phyloP scores from a whole-genome alignment of 2,797 vertebrate species.

The Philypnodon macrostomus region DNA sequence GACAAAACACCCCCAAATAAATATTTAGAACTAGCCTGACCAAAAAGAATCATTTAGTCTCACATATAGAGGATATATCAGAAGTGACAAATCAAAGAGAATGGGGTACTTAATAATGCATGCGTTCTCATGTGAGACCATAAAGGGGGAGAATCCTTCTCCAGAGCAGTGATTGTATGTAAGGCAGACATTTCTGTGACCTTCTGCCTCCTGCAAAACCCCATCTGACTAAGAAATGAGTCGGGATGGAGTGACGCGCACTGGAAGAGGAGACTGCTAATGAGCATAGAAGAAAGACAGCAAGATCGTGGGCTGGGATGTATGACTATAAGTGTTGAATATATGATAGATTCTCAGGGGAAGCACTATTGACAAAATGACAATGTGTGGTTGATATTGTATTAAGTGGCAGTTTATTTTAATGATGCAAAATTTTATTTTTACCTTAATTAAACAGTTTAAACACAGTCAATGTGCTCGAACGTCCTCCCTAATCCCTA shows the following conservation, averaged over 20 bases:
- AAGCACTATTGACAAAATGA: slow-evolving; percentile 20
- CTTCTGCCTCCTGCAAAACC: slow-evolving; percentile 65
- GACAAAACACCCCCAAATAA: too few relatives aligned
- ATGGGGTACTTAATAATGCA: slow-evolving; percentile 53
- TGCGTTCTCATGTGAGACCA: slow-evolving; percentile 50
- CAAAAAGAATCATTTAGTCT: slow-evolving; percentile 55
- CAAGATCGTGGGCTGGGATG: slow-evolving; percentile 28
- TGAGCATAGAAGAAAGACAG: slow-evolving; percentile 48
- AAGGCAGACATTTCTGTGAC: slow-evolving; percentile 72
- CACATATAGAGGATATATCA: slow-evolving; percentile 7
- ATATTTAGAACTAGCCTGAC: slow-evolving; percentile 20
- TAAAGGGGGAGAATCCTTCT: slow-evolving; percentile 13
- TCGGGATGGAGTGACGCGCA: slow-evolving; percentile 59
- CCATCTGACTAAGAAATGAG: slow-evolving; percentile 74
- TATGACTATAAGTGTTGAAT: slow-evolving; percentile 47
- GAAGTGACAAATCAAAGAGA: slow-evolving; percentile 16
- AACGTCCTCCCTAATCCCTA: too few relatives aligned
- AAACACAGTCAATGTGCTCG: too few relatives aligned
- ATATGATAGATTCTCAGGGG: slow-evolving; percentile 58
- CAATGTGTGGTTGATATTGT: not conserved
- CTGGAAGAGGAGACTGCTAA: slow-evolving; percentile 71
- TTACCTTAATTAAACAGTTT: too few relatives aligned
- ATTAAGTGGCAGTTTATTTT: not conserved
- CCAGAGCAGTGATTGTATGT: slow-evolving; percentile 32
- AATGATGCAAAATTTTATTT: too few relatives aligned